Evolutionary conservation across 2,888 invertebrate genomes (phyloP).

Genomic region (Melanostoma scalare): DNA sequence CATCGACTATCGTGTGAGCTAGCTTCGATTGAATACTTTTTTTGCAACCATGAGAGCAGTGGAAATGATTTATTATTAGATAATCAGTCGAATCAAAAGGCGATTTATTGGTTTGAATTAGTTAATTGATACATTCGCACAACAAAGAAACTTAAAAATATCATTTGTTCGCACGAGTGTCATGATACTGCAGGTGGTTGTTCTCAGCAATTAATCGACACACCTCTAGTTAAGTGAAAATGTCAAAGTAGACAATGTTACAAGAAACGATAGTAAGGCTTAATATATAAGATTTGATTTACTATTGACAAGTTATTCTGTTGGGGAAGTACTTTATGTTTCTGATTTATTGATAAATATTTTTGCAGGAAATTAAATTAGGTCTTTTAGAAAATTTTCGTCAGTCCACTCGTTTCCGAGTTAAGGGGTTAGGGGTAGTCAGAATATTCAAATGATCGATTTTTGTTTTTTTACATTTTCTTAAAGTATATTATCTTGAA

Average conservation of each 20-base stretch:
- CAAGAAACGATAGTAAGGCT: slow-evolving; percentile 8
- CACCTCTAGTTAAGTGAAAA: slow-evolving; percentile 29
- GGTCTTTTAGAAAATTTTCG: too few relatives aligned
- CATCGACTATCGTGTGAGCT: slow-evolving; percentile 50
- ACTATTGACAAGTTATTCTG: not conserved
- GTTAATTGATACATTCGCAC: slow-evolving; percentile 47
- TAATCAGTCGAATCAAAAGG: slow-evolving; percentile 25
- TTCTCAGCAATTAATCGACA: slow-evolving; percentile 20
- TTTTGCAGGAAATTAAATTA: too few relatives aligned
- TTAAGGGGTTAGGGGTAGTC: too few relatives aligned
- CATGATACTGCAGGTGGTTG: slow-evolving; percentile 24
- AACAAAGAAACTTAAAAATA: slow-evolving; percentile 53
- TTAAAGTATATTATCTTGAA: too few relatives aligned
- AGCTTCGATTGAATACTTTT: slow-evolving; percentile 13
- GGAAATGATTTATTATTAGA: slow-evolving; percentile 58
- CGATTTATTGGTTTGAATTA: slow-evolving; percentile 56
- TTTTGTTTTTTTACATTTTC: too few relatives aligned
- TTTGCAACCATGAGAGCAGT: slow-evolving; percentile 19
- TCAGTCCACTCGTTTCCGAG: too few relatives aligned
- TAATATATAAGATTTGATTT: not conserved
- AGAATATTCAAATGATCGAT: too few relatives aligned
- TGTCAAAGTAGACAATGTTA: slow-evolving; percentile 1
- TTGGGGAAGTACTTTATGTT: too few relatives aligned
- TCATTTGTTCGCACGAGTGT: slow-evolving; percentile 47
- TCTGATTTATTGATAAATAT: too few relatives aligned